These are phyloP conservation scores for Cacatua alba DNA, from an alignment of 2,113 vertebrate genomes.

Conservation along the genomic window DNA sequence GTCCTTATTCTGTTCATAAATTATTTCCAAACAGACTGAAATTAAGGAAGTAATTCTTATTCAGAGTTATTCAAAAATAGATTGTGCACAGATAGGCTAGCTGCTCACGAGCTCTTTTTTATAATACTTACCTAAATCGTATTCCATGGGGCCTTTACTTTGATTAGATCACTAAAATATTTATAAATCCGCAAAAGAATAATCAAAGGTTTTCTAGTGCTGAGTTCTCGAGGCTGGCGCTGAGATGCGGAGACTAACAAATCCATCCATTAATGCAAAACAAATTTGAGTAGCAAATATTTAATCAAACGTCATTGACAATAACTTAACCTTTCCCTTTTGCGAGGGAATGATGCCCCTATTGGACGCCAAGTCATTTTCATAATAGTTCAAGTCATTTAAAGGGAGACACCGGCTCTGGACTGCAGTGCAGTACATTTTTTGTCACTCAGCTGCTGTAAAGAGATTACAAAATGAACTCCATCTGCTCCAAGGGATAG, in stretches of 20 bases:
- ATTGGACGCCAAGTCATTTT: background rate
- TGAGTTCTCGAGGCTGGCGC: background rate
- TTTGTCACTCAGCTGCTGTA: conserved; percentile 11
- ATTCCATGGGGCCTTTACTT: background rate
- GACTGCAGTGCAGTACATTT: background rate
- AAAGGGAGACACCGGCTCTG: background rate
- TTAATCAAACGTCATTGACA: background rate
- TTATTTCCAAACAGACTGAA: conserved; percentile 28
- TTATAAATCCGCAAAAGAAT: background rate
- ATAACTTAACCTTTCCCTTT: background rate
- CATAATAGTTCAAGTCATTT: background rate
- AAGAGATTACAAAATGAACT: conserved; percentile 58
- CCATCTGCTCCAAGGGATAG: conserved; percentile 44
- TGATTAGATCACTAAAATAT: conserved; percentile 10
- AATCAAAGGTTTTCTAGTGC: background rate
- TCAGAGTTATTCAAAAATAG: conserved; percentile 16
- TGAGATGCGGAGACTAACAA: background rate
- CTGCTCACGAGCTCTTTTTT: background rate
- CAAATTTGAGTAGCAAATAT: conserved; percentile 26
- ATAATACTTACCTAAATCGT: background rate
- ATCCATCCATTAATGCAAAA: background rate
- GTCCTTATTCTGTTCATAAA: conserved; percentile 20
- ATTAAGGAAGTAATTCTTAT: background rate
- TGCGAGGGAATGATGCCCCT: background rate
- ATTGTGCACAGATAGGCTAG: background rate